Conservation (phyloP, 1,140 invertebrate species). For the Spodoptera frugiperda region DNA sequence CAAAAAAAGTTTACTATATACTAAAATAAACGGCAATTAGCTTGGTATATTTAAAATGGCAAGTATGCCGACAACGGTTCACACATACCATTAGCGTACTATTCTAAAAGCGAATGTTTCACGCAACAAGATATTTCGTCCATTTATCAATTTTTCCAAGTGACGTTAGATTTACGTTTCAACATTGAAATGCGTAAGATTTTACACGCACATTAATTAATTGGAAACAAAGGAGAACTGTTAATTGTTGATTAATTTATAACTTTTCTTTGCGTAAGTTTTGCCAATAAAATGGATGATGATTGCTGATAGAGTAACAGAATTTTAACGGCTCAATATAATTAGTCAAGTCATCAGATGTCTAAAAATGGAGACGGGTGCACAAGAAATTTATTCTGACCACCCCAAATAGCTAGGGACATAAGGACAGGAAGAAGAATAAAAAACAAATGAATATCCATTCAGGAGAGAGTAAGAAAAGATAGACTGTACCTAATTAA, state of each 20-base stretch:
- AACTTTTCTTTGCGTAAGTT: too few species aligned
- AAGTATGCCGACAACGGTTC: slow-evolving; percentile 6
- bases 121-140: background rate
- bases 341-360: too few species aligned
- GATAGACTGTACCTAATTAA: too few species aligned
- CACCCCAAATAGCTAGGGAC: too few species aligned
- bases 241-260: background rate
- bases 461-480: too few species aligned
- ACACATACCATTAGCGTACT: slow-evolving; percentile 5
- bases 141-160: slow-evolving; percentile 20
- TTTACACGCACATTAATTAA: background rate
- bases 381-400: too few species aligned
- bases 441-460: too few species aligned
- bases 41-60: slow-evolving; percentile 1
- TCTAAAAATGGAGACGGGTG: too few species aligned
- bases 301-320: too few species aligned
- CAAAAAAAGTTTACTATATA: slow-evolving; percentile 5
- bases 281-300: too few species aligned
- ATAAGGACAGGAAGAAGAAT: too few species aligned
- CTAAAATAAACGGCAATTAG: slow-evolving; percentile 38
- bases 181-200: background rate
- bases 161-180: slow-evolving; percentile 13
- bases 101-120: slow-evolving; percentile 3
- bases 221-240: background rate
- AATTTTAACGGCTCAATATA: too few species aligned